phyloP scores from a whole-genome alignment of 1,140 invertebrate species.

The Hycleus cichorii region DNA sequence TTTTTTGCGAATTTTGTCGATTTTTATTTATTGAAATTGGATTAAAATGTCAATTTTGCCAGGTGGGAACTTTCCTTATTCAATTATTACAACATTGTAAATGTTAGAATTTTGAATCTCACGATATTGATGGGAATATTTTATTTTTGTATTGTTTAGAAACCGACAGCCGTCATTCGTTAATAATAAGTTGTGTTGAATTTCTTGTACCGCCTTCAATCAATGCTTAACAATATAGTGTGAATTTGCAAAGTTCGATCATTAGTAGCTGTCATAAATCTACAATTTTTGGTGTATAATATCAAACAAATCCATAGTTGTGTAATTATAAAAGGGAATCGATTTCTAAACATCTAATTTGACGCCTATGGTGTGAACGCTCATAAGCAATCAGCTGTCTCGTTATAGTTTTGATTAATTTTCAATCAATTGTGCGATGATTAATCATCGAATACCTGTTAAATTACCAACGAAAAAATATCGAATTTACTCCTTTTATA shows the following conservation, averaged over 20 bases:
- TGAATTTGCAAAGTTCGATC: background rate
- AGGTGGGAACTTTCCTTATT: too few relatives aligned
- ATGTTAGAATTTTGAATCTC: too few relatives aligned
- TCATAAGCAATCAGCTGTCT: slow-evolving; percentile 42
- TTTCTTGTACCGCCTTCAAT: slow-evolving; percentile 26
- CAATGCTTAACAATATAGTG: slow-evolving; percentile 21
- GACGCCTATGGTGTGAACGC: slow-evolving; percentile 38
- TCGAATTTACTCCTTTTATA: background rate
- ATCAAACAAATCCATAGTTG: slow-evolving; percentile 1
- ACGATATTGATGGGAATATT: slow-evolving; percentile 19
- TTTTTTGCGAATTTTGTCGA: too few relatives aligned
- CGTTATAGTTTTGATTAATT: slow-evolving; percentile 44
- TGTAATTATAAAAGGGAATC: slow-evolving; percentile 8
- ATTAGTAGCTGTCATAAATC: background rate
- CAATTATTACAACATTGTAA: too few relatives aligned
- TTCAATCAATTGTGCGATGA: slow-evolving; percentile 40
- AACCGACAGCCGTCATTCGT: slow-evolving; percentile 13
- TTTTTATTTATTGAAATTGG: too few relatives aligned
- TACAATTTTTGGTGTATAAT: background rate
- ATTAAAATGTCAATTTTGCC: too few relatives aligned
- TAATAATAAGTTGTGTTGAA: slow-evolving; percentile 24
- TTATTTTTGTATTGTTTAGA: slow-evolving; percentile 17
- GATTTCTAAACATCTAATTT: slow-evolving; percentile 35
- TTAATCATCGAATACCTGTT: slow-evolving; percentile 23
- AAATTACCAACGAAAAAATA: too few relatives aligned